Percentiles rank a stretch among this genome's conserved stretches.
phyloP scores from a whole-genome alignment of 2,797 vertebrate genomes.

The Sarcoramphus papa region DNA sequence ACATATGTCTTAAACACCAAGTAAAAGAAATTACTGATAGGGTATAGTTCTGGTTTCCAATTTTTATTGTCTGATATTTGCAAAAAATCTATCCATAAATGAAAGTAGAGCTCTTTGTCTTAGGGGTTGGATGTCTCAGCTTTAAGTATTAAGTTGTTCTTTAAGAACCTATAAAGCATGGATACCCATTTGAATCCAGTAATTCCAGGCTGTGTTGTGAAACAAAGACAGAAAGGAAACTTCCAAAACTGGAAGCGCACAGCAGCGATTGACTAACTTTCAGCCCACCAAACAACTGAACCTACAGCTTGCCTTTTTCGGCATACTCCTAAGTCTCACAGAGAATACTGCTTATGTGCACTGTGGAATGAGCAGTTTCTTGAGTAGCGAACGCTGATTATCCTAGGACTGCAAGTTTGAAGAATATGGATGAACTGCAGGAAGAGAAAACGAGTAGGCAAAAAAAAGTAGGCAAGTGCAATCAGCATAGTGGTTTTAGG shows the following conservation, averaged over 20 bases:
- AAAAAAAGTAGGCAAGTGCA: background rate
- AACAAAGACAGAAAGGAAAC: background rate
- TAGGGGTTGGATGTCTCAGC: background rate
- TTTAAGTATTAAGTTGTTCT: background rate
- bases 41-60: background rate
- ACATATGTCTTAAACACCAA: background rate
- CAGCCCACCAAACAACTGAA: background rate
- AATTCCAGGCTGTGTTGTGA: background rate
- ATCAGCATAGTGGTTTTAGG: background rate
- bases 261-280: background rate
- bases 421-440: background rate
- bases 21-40: background rate
- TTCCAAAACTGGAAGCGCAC: background rate
- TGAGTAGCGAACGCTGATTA: background rate
- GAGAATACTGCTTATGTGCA: background rate
- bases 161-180: background rate
- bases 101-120: background rate
- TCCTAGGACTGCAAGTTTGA: background rate
- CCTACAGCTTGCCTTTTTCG: background rate
- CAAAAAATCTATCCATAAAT: background rate
- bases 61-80: background rate
- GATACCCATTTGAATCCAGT: background rate
- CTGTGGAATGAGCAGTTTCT: background rate
- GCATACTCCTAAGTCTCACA: background rate
- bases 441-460: background rate